A percentile compares a stretch with the other conserved stretches of the same genome.
Evolutionary conservation across 2,113 vertebrate genomes (phyloP).

Genomic region (Podarcis cretensis): DNA sequence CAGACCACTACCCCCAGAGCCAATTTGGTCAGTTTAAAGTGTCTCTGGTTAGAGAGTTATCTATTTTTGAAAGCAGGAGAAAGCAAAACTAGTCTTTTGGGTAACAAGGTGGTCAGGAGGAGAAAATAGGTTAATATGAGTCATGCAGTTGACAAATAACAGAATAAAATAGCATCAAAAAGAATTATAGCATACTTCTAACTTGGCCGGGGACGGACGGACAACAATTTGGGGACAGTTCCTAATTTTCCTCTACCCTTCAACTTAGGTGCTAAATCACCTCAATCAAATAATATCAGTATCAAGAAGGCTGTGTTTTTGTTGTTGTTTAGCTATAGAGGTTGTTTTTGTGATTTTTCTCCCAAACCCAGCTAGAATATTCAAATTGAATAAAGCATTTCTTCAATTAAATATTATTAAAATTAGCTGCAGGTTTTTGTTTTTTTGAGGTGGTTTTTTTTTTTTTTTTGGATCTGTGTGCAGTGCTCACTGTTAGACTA

Average conservation of each 20-base stretch:
- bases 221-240: slow-evolving; percentile 35
- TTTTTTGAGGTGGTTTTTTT: background rate
- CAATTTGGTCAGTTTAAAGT: no score
- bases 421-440: slow-evolving; percentile 69
- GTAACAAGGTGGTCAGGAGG: slow-evolving; percentile 20
- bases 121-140: slow-evolving; percentile 48
- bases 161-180: slow-evolving; percentile 57
- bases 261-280: slow-evolving; percentile 32
- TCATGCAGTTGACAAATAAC: slow-evolving; percentile 34
- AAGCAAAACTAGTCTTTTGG: background rate
- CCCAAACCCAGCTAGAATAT: slow-evolving; percentile 60
- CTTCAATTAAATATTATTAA: slow-evolving; percentile 76
- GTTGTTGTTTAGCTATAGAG: slow-evolving; percentile 16
- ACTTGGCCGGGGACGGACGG: background rate
- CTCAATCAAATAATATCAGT: slow-evolving; percentile 22
- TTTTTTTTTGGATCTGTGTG: slow-evolving; percentile 46
- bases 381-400: slow-evolving; percentile 70
- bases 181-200: slow-evolving; percentile 29
- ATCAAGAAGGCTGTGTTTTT: slow-evolving; percentile 37
- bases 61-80: background rate
- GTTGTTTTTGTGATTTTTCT: slow-evolving; percentile 44
- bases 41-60: no score
- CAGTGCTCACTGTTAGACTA: slow-evolving; percentile 65
- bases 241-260: background rate
- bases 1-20: no score